Evolutionary conservation across 2,113 vertebrate species (phyloP).

Genomic region (Chamaetylas fuelleborni): DNA sequence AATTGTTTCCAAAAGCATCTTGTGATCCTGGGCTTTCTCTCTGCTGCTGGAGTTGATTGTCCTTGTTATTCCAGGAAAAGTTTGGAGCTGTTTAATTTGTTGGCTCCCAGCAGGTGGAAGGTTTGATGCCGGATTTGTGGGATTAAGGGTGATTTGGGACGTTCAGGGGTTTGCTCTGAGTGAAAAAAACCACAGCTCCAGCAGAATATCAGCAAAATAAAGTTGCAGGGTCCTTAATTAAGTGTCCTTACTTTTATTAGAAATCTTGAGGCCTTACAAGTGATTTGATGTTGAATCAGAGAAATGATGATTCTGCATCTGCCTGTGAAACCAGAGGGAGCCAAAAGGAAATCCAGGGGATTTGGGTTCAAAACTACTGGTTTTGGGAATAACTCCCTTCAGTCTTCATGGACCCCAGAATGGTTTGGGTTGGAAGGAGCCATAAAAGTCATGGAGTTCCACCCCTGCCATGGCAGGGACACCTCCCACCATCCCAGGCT

Average conservation of each 20-base stretch:
- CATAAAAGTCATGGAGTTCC: rapidly evolving
- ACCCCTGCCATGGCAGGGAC: background rate
- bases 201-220: background rate
- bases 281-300: background rate
- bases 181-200: background rate
- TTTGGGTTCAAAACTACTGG: background rate
- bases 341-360: background rate
- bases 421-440: background rate
- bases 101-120: background rate
- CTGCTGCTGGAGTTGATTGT: background rate
- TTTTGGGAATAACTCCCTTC: background rate
- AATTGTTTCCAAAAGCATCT: background rate
- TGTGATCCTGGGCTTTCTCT: background rate
- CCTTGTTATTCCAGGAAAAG: background rate
- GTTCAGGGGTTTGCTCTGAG: background rate
- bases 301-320: background rate
- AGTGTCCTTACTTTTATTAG: background rate
- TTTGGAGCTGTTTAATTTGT: background rate
- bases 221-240: background rate
- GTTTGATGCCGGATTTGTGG: background rate
- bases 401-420: background rate
- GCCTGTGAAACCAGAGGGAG: background rate
- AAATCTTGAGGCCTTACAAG: background rate
- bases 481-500: background rate
- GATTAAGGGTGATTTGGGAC: background rate